Evolutionary conservation across 2,888 invertebrate genomes (phyloP), one percentile per base, ranked within the genome.

Genomic region (Ectobius pallidus): DNA sequence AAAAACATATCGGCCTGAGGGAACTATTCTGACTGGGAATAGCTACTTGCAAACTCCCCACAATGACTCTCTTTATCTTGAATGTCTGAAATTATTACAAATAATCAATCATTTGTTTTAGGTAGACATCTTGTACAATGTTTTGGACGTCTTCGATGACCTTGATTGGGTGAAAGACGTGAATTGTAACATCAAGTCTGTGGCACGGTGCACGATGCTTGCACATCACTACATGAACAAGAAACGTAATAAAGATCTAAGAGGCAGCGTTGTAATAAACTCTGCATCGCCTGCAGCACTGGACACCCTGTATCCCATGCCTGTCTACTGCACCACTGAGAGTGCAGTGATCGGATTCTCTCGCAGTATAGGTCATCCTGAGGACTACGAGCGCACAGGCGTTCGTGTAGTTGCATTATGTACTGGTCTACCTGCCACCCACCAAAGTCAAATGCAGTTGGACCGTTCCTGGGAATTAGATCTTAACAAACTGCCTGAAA

Each of bases 191-290:
- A 34, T 34, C 11, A 46, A 46, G 46, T 14, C 7, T n/a, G n/a
- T n/a, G 4, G 46, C n/a, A 46, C 7, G 46, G 4, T 4, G 46
- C 46, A 46, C 46, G n/a, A 4, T 46, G 18, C 18, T 46, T 4
- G n/a, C 46, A 46, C 46, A 46, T n/a, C n/a, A n/a, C 4, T 46
- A 14, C n/a, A 46, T 46, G 46, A 46, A 46, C 46, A 46, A 46
- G 46, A 46, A 46, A n/a, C 46, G 46, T n/a, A 46, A 46, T 46
- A 46, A 46, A n/a, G 46, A 46, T n/a, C n/a, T n/a, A n/a, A 11
- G 46, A 46, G 58, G 58, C 6, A 30, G 58, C 22, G 58, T 58
- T 4, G 30, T 58, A 3, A 30, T 58, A 30, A 58, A 58, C 58
- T 16, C 11, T 30, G 58, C 58, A 4, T 11, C 4, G 6, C 3